phyloP scores from a whole-genome alignment of 2,113 vertebrate species.

The Tyto alba region DNA sequence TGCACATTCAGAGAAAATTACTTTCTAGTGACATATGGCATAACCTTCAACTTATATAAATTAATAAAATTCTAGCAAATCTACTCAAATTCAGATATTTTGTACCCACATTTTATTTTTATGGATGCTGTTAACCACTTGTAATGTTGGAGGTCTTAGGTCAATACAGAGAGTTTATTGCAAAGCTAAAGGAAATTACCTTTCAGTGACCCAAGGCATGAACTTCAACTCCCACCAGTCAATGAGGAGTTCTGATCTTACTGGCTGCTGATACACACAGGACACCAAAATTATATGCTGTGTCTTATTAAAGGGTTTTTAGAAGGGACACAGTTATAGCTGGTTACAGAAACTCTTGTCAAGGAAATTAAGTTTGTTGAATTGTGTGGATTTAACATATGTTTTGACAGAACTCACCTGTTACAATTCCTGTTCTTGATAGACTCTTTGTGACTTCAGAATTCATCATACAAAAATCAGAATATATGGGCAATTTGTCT shows the following conservation, averaged over 20 bases:
- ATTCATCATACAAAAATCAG: constrained; percentile 5
- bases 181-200: constrained; percentile 56
- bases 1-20: constrained; percentile 68
- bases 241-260: not conserved
- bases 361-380: not conserved
- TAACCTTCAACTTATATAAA: constrained; percentile 66
- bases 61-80: constrained; percentile 66
- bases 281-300: constrained; percentile 1
- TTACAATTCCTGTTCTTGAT: not conserved
- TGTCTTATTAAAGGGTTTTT: not conserved
- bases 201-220: not conserved
- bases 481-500: constrained; percentile 40
- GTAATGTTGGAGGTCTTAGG: not conserved
- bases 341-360: not conserved
- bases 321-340: not conserved
- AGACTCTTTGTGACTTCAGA: not conserved
- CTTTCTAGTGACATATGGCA: constrained; percentile 67
- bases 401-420: not conserved
- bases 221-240: not conserved
- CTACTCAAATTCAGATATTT: constrained; percentile 46
- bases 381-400: not conserved
- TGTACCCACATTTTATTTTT: constrained; percentile 43
- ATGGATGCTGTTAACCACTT: constrained; percentile 17
- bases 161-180: constrained; percentile 37
- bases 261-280: not conserved